A percentile compares a stretch with the other conserved stretches of the same genome.
Evolutionary conservation across 2,797 vertebrate genomes (phyloP).

Genomic region (Eurystomus glaucurus): DNA sequence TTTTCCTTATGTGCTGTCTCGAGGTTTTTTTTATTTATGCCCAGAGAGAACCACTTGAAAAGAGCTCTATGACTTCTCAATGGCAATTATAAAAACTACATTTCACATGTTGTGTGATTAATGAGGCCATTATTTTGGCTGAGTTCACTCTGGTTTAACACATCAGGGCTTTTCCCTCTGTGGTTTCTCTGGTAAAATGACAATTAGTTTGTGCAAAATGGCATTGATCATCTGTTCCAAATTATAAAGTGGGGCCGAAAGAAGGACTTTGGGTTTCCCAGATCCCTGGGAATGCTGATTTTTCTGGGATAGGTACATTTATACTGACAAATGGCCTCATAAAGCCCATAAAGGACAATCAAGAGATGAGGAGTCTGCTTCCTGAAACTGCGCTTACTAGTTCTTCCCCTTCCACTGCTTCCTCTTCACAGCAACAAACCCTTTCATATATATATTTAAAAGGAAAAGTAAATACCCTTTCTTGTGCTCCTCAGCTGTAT

Average conservation of each 20-base stretch:
- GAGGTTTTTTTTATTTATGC: conserved; percentile 32
- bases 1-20: not conserved
- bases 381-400: not conserved
- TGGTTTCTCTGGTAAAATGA: conserved; percentile 40
- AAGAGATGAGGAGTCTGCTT: not conserved
- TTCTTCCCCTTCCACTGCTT: not conserved
- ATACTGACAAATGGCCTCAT: conserved; percentile 47
- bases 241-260: conserved; percentile 8
- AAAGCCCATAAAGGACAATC: not conserved
- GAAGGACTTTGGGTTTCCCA: conserved; percentile 24
- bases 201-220: conserved; percentile 8
- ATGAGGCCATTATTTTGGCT: conserved; percentile 59
- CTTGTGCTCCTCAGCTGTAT: conserved; percentile 67
- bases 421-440: not conserved
- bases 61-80: conserved; percentile 36
- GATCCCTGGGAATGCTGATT: conserved; percentile 14
- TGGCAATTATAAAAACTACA: conserved; percentile 55
- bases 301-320: conserved; percentile 31
- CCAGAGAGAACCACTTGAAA: conserved; percentile 47
- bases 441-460: conserved; percentile 56
- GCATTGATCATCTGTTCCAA: conserved; percentile 49
- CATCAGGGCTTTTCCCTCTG: conserved; percentile 7
- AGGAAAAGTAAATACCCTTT: conserved; percentile 68
- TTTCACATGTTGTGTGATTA: conserved; percentile 64
- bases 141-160: conserved; percentile 48